Base-by-base conservation (phyloP, 2,888 invertebrate species). In the Laspeyria flexula region DNA sequence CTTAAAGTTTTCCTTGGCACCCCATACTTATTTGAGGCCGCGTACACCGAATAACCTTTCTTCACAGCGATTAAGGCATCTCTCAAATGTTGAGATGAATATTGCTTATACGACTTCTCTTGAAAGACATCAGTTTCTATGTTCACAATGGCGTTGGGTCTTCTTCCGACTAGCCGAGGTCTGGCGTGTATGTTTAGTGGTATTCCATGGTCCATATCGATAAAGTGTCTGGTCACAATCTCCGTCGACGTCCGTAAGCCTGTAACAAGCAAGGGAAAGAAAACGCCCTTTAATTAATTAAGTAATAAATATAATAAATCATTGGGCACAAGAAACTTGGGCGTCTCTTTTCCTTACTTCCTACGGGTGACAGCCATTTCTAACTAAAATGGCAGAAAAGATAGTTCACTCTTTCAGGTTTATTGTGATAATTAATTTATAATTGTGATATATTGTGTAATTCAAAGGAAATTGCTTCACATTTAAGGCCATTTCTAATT, bases 261-360 rank as follows among this genome's bases (percentile, higher is more conserved):
- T 93, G 92, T 55, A 91, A 92, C 86, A 89, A 91, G 91, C 85
- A 79, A 89, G 90, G 88, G 79, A 78, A 84, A 85, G 86, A 85
- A 84, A 77, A 50, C 65, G 83, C 87, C 88, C 87, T 73, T 87
- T 81, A 84, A 52, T 47, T 37, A 51, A 35, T 30, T 35, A 48
- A 56, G n/a, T 27, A 47, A 55, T 38, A 55, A 38, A 49, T 50
- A 52, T 35, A 34, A 0, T 34, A 33, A 3, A 29, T 18, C 18
- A 41, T 31, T 56, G 21, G 40, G 37, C n/a, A 44, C 15, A 61
- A 58, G 60, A 62, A 60, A 65, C 59, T 7, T 43, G 89, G 88
- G 89, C 88, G 88, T 83, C 83, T 81, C 90, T 90, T 90, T 90
- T 91, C 92, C 91, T 88, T 84, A 88, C 92, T 91, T 90, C 87